A percentile compares a stretch with the other conserved stretches of the same genome.
Evolutionary conservation across 2,797 vertebrate species (phyloP).

Genomic region (Austrolebias charrua): DNA sequence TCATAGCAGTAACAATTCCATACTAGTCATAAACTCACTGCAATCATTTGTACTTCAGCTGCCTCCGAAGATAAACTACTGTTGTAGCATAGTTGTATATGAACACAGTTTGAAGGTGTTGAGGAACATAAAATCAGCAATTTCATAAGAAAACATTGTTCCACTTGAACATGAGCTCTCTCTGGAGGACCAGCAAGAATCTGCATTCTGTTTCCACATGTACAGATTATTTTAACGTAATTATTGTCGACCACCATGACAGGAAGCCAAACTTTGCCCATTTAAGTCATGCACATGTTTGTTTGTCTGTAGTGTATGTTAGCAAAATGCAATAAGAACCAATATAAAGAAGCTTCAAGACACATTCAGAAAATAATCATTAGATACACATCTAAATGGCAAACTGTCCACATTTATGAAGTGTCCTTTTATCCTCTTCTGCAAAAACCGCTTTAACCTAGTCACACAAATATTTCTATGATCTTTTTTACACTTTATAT

Average conservation of each 20-base stretch:
- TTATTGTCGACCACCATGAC: too few species aligned
- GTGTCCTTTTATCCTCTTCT: too few species aligned
- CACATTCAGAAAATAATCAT: too few species aligned
- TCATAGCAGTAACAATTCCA: background rate
- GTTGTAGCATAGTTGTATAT: background rate
- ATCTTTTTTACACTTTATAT: too few species aligned
- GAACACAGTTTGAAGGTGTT: background rate
- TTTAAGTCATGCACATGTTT: too few species aligned
- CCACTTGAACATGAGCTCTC: slow-evolving; percentile 16
- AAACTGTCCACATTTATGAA: slow-evolving; percentile 11
- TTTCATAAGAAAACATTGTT: slow-evolving; percentile 5
- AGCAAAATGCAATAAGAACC: too few species aligned
- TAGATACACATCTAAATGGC: too few species aligned
- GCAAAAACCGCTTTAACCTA: too few species aligned
- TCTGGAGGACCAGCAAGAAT: slow-evolving; percentile 16
- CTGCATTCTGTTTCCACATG: slow-evolving; percentile 10
- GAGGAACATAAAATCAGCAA: background rate
- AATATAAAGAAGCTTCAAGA: too few species aligned
- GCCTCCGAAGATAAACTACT: slow-evolving; percentile 4
- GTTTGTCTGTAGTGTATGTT: too few species aligned
- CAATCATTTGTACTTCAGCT: background rate
- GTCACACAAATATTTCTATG: background rate
- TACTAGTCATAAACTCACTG: background rate
- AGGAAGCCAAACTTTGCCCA: too few species aligned
- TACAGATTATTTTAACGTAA: slow-evolving; percentile 7